phyloP scores from a whole-genome alignment of 2,113 vertebrate genomes.

The Terrapene triunguis region DNA sequence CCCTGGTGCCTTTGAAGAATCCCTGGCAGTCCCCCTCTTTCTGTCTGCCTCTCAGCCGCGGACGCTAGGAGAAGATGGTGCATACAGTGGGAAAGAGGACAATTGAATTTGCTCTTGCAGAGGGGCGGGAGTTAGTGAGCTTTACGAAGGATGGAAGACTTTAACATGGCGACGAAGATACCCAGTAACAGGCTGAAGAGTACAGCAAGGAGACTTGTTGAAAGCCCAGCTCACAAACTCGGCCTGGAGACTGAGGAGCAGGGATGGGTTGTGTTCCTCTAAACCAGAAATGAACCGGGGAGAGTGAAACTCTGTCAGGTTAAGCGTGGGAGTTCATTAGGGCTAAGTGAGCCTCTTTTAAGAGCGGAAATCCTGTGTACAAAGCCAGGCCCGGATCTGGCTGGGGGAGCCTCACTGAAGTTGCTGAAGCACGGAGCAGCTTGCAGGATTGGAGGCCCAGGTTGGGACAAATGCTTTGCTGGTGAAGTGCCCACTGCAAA shows the following conservation, averaged over 20 bases:
- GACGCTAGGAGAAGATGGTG: background rate
- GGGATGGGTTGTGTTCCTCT: background rate
- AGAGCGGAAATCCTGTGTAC: background rate
- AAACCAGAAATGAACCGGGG: background rate
- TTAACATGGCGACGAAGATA: background rate
- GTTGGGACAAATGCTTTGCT: background rate
- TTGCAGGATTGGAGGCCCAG: background rate
- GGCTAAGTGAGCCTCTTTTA: background rate
- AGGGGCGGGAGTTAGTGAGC: fast-evolving
- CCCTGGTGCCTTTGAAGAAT: fast-evolving
- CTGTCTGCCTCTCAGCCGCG: background rate
- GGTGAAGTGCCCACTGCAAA: fast-evolving
- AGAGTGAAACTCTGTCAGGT: background rate
- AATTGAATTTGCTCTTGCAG: background rate
- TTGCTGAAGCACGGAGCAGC: background rate
- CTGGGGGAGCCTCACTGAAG: conserved; percentile 28
- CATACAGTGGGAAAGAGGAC: background rate
- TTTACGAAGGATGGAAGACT: fast-evolving
- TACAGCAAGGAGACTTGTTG: fast-evolving
- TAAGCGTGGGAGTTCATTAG: background rate
- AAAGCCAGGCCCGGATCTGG: background rate
- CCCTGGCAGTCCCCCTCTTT: background rate
- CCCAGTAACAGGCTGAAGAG: background rate
- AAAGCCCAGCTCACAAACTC: background rate
- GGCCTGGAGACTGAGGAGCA: background rate